Base-by-base conservation (phyloP, 1,140 invertebrate species). In the Odontomachus brunneus region DNA sequence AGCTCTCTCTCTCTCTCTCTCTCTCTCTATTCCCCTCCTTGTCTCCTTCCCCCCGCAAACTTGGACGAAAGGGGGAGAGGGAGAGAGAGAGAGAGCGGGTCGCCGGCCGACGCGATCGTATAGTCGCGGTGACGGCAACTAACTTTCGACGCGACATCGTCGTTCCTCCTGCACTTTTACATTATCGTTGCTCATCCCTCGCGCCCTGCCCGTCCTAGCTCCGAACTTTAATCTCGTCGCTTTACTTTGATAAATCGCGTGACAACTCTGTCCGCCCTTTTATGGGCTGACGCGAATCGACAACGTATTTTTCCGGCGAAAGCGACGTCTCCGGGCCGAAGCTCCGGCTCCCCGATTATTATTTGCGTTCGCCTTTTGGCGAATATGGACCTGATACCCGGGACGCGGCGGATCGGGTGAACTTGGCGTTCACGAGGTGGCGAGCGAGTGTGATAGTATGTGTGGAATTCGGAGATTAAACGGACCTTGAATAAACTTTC, bases 191-290 rank as follows among this genome's bases (percentile, higher is more conserved):
- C 75, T 80, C 75, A 80, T 80, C 75, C 53, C 65, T 69, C 75
- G 75, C 75, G 33, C 49, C 63, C 63, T 67, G 49, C 74, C 12
- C 63, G 60, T 44, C 74, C 5, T 12, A 22, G 29, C 65, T 48
- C 75, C 65, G 75, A 80, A 80, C 75, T 80, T 80, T 80, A 80
- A 80, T 80, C 75, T 80, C 75, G 69, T 80, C 51, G 75, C 75
- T 71, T 80, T 71, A 80, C 75, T 80, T 80, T 80, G 65, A 80
- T 80, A 80, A 80, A 80, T 80, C 75, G 75, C 75, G 65, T 57
- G 75, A 80, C 65, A 67, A 38, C 33, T 22, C 65, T 26, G 75
- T 59, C 75, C 60, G 60, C 29, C 38, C 65, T 80, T 69, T 80
- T 69, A 78, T 29, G n/a, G 62, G 33, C 53, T 57, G 75, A 78